Percentiles rank a stretch among this genome's conserved stretches.
phyloP scores from a whole-genome alignment of 64 coral and sea anemone genomes.

The Pachyseris speciosa region DNA sequence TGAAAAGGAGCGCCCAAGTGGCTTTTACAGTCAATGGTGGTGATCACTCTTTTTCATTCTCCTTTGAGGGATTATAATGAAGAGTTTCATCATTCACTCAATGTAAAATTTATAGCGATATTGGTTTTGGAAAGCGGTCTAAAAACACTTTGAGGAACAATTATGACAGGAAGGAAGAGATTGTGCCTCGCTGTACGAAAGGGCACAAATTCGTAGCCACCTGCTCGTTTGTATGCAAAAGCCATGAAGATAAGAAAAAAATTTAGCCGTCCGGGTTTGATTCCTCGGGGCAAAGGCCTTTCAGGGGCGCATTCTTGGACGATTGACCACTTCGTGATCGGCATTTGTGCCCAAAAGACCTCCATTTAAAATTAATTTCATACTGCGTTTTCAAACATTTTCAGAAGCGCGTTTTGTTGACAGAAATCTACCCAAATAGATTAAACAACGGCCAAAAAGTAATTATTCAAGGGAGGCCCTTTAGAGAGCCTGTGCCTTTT shows the following conservation, averaged over 20 bases:
- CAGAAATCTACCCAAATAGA: constrained; percentile 31
- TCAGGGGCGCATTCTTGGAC: neutral
- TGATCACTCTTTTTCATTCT: neutral
- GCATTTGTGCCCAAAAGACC: neutral
- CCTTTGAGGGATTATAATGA: neutral
- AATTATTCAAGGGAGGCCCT: constrained; percentile 4
- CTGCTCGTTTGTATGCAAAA: constrained; percentile 12
- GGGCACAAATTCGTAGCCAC: neutral
- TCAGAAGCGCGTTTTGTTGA: constrained; percentile 32
- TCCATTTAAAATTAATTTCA: constrained; percentile 10
- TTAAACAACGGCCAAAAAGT: constrained; percentile 4
- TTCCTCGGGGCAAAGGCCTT: neutral
- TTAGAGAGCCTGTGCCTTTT: neutral
- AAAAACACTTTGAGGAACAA: constrained; percentile 24
- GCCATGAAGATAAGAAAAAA: neutral
- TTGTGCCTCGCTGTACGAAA: neutral
- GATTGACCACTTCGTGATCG: neutral
- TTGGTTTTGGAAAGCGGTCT: neutral
- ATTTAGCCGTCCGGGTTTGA: neutral
- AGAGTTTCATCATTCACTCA: neutral
- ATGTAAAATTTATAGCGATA: neutral
- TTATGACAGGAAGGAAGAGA: constrained; percentile 42
- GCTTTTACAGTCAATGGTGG: too few species aligned
- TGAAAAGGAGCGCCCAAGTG: neutral
- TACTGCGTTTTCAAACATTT: constrained; percentile 8